Evolutionary conservation across 1,140 invertebrate species (phyloP).

Genomic region (Anoplophora glabripennis): DNA sequence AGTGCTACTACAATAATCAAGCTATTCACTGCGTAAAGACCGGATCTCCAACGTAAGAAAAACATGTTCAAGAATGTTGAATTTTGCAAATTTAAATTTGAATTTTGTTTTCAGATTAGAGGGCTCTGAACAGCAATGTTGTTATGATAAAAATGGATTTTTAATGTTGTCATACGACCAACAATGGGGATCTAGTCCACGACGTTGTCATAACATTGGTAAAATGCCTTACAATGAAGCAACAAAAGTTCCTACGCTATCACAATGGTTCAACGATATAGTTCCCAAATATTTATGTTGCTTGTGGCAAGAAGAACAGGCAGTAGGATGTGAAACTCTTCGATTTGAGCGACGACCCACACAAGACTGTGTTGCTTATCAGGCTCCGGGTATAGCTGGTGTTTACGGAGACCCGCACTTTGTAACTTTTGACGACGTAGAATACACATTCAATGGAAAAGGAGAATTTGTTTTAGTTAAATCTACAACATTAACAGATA

Average conservation of each 20-base stretch:
- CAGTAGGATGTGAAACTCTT: slow-evolving; percentile 90
- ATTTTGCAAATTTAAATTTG: neutral
- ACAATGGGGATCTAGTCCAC: slow-evolving; percentile 88
- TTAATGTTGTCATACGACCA: slow-evolving; percentile 93
- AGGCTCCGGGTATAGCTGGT: slow-evolving; percentile 84
- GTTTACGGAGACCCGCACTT: slow-evolving; percentile 95
- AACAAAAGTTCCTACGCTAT: slow-evolving; percentile 87
- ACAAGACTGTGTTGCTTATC: slow-evolving; percentile 93
- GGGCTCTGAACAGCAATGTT: slow-evolving; percentile 94
- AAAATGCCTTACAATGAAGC: slow-evolving; percentile 88
- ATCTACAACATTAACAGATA: slow-evolving; percentile 71
- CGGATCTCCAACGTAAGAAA: slow-evolving; percentile 80
- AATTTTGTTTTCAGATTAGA: slow-evolving; percentile 63
- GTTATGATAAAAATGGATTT: slow-evolving; percentile 88
- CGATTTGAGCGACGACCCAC: slow-evolving; percentile 88
- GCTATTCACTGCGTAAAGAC: slow-evolving; percentile 91
- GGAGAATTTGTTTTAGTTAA: slow-evolving; percentile 89
- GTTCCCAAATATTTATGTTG: slow-evolving; percentile 93
- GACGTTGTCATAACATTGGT: slow-evolving; percentile 84
- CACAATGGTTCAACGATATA: slow-evolving; percentile 93
- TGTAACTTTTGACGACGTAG: slow-evolving; percentile 84
- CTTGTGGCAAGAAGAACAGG: slow-evolving; percentile 87
- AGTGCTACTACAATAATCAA: slow-evolving; percentile 83
- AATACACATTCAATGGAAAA: slow-evolving; percentile 94
- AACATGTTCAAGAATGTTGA: too few relatives aligned